Conservation (phyloP, 2,113 vertebrate genomes). For the Dicaeum eximium region DNA sequence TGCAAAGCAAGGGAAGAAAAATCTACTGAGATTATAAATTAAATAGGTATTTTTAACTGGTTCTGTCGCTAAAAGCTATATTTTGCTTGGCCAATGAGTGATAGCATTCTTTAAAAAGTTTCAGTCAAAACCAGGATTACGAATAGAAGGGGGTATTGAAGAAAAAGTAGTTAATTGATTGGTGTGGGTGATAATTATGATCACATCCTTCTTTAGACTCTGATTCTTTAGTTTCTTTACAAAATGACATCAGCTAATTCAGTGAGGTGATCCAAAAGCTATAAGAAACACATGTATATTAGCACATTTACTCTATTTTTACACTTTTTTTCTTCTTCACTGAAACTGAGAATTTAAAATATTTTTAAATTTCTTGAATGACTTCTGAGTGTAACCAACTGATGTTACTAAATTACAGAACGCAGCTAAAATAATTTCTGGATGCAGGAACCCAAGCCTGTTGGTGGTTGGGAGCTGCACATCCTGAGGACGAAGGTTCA, state of each 20-base stretch:
- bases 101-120: background rate
- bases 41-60: background rate
- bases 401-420: background rate
- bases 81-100: background rate
- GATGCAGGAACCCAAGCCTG: too few relatives aligned
- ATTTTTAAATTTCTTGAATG: background rate
- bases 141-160: background rate
- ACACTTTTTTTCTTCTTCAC: background rate
- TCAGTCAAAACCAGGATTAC: background rate
- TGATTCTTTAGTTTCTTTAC: background rate
- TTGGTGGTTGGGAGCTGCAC: background rate
- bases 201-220: conserved; percentile 3
- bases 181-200: background rate
- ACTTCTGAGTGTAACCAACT: background rate
- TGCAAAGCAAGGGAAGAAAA: background rate
- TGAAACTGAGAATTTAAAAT: background rate
- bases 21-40: background rate
- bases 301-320: conserved; percentile 3
- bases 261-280: background rate
- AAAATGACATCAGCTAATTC: background rate
- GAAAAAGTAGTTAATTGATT: conserved; percentile 22
- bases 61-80: background rate
- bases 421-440: background rate
- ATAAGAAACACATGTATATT: background rate
- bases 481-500: background rate